phyloP scores from a whole-genome alignment of 1,140 invertebrate species.

The Drosophila gunungcola region DNA sequence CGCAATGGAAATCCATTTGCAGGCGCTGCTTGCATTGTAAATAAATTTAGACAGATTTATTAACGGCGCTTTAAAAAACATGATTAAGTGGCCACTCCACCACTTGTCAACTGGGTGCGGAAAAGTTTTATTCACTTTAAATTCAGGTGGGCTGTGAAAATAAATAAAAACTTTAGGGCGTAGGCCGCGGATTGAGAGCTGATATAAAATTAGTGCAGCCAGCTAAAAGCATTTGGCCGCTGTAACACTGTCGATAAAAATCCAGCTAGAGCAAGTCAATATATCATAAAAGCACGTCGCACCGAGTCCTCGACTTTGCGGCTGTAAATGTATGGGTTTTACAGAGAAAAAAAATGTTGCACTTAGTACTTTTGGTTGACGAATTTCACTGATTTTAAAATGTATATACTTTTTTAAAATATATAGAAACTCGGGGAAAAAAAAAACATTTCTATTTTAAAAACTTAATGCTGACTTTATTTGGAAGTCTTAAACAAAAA shows the following conservation, averaged over 20 bases:
- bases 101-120: slow-evolving; percentile 19
- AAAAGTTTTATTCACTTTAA: slow-evolving; percentile 30
- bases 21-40: slow-evolving; percentile 22
- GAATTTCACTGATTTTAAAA: too few relatives aligned
- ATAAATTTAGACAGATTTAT: slow-evolving; percentile 50
- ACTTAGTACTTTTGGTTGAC: not conserved
- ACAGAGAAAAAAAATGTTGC: slow-evolving; percentile 1
- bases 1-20: slow-evolving; percentile 64
- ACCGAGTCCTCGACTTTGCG: slow-evolving; percentile 45
- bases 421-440: too few relatives aligned
- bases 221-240: slow-evolving; percentile 69
- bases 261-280: slow-evolving; percentile 65
- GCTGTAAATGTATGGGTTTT: slow-evolving; percentile 7
- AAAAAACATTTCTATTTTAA: too few relatives aligned
- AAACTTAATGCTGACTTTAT: too few relatives aligned
- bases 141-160: slow-evolving; percentile 3
- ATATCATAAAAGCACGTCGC: slow-evolving; percentile 80
- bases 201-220: slow-evolving; percentile 76
- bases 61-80: slow-evolving; percentile 45
- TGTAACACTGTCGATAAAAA: slow-evolving; percentile 63
- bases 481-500: too few relatives aligned
- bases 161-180: slow-evolving; percentile 38
- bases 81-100: slow-evolving; percentile 43
- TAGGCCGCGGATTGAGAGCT: slow-evolving; percentile 36
- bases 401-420: too few relatives aligned